Conservation (phyloP, 1,140 invertebrate genomes). For the Odontomachus brunneus region DNA sequence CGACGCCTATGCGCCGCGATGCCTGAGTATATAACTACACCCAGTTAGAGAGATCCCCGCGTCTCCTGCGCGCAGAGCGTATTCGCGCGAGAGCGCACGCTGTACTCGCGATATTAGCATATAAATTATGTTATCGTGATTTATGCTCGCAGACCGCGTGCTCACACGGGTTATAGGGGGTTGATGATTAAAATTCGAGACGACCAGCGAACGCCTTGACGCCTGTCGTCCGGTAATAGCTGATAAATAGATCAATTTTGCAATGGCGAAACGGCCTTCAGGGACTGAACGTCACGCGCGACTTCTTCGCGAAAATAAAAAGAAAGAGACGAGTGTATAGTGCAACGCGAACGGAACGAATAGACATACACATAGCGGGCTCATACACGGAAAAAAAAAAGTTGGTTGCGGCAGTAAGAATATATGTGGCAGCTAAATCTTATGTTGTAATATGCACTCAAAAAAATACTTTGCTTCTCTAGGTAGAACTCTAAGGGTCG, state of each 20-base stretch:
- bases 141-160: constrained; percentile 75
- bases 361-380: too few relatives aligned
- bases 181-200: constrained; percentile 76
- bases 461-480: too few relatives aligned
- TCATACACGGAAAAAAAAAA: too few relatives aligned
- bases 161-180: constrained; percentile 60
- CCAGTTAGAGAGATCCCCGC: constrained; percentile 39
- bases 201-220: constrained; percentile 49
- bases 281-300: neutral
- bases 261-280: neutral
- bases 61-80: constrained; percentile 37
- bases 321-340: too few relatives aligned
- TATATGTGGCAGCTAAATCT: too few relatives aligned
- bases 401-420: too few relatives aligned
- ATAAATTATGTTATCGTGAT: constrained; percentile 85
- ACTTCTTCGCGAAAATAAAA: neutral
- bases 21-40: constrained; percentile 47
- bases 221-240: constrained; percentile 51
- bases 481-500: too few relatives aligned
- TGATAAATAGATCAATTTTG: constrained; percentile 54
- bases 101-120: constrained; percentile 80
- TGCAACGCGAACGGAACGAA: too few relatives aligned
- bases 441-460: too few relatives aligned
- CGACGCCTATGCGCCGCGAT: constrained; percentile 61
- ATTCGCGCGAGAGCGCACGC: constrained; percentile 58